A percentile compares a stretch with the other conserved stretches of the same genome.
Evolutionary conservation across 2,888 invertebrate species (phyloP).

Genomic region (Tenthredo scrophulariae): DNA sequence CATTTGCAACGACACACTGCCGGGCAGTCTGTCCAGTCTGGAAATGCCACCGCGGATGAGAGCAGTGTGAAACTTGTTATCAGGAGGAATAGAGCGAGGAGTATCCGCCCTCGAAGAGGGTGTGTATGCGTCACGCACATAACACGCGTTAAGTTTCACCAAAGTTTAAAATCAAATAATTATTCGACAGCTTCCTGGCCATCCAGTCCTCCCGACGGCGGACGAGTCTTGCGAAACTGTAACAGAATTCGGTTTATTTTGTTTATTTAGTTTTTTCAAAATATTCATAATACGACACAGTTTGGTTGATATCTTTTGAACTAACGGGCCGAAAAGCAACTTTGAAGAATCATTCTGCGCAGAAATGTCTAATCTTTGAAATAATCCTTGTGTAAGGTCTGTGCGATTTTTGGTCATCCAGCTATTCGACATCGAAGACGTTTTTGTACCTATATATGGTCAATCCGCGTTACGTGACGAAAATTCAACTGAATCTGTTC

Average conservation of each 20-base stretch:
- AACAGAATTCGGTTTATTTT: neutral
- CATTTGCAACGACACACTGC: slow-evolving; percentile 94
- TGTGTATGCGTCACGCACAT: slow-evolving; percentile 69
- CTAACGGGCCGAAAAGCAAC: neutral
- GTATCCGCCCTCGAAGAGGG: slow-evolving; percentile 73
- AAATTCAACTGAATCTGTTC: neutral
- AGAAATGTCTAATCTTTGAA: neutral
- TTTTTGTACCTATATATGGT: neutral
- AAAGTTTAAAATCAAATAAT: slow-evolving; percentile 46
- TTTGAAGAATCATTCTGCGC: neutral
- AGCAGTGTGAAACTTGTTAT: slow-evolving; percentile 69
- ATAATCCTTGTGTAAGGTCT: neutral
- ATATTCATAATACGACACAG: neutral
- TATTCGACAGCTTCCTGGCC: neutral
- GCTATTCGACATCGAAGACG: neutral
- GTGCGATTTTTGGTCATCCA: neutral
- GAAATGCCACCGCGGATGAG: slow-evolving; percentile 79
- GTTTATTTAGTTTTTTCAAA: neutral
- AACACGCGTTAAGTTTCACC: slow-evolving; percentile 60
- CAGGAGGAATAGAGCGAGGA: slow-evolving; percentile 71
- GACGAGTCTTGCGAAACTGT: slow-evolving; percentile 40
- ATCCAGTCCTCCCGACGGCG: slow-evolving; percentile 46
- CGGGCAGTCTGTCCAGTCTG: slow-evolving; percentile 94
- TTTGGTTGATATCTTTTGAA: neutral
- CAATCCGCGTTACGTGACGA: neutral